Base-by-base conservation (phyloP, 1,140 invertebrate genomes). In the Hylyphantes graminicola region DNA sequence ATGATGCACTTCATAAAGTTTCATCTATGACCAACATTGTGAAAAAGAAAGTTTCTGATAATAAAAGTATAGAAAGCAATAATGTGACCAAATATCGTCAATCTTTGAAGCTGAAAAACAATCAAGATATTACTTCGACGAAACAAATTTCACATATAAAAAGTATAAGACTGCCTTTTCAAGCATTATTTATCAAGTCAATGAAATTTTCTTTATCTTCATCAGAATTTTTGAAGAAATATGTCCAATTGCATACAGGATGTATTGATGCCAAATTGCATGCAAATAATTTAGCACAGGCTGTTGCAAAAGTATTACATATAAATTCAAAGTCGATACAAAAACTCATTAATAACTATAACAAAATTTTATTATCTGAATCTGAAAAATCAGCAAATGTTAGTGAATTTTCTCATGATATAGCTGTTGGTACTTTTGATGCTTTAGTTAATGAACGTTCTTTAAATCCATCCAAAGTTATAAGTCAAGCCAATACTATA, bases 281-380 rank as follows among this genome's bases (percentile, higher is more conserved):
- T 51, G 74, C 74, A 6, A 17, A 15, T 10, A 64, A 76, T 17
- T 63, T 76, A 57, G 74, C 74, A 50, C 17, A 76, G 51, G 5
- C 11, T 11, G 13, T 76, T 8, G 21, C 11, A 63, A 51, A 53
- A 11, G 11, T 64, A 5, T 51, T n/a, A 19, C 35, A 15, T 7
- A 51, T 76, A 15, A 54, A 76, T 17, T 12, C n/a, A 6, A 19
- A 64, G 15, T 15, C 57, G 15, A 13, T 63, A 12, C 74, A 63
- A 50, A 9, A 8, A n/a, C 21, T 76, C n/a, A 17, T 50, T 17
- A 54, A 64, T 19, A 17, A 21, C 2, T 76, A 76, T 64, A 48
- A 19, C 21, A 48, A 8, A 48, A 64, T 76, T 63, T 64, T 76
- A 5, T 17, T n/a, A n/a, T 63, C 74, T 9, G 6, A 63, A n/a